phyloP scores from a whole-genome alignment of 2,797 vertebrate species.

The Rhynchotus rufescens region DNA sequence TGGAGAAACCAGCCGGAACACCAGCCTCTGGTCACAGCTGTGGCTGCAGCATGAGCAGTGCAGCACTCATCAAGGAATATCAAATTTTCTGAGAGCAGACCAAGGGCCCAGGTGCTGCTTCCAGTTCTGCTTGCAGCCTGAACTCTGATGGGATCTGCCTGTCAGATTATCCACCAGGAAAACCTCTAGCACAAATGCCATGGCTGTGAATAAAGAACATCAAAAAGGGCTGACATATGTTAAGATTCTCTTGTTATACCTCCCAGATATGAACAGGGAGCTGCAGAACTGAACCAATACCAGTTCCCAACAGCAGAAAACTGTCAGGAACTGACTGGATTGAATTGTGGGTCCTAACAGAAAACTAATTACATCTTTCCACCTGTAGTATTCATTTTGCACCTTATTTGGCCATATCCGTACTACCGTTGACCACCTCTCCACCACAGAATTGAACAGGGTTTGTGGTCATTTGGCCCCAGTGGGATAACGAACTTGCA shows the following conservation, averaged over 20 bases:
- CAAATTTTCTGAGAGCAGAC: neutral
- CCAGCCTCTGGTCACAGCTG: neutral
- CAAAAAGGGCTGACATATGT: fast-evolving
- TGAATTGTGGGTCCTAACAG: neutral
- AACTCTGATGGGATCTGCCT: neutral
- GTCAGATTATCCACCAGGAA: neutral
- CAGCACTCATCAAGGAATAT: neutral
- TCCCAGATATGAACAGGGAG: neutral
- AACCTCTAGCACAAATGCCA: neutral
- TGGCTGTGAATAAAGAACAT: neutral
- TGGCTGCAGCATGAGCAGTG: neutral
- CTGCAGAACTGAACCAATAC: neutral
- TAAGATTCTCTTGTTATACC: neutral
- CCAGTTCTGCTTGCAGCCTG: neutral
- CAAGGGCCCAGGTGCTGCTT: neutral
- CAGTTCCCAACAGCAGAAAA: neutral
- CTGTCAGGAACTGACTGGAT: neutral
- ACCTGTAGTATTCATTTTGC: neutral
- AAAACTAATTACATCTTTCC: neutral
- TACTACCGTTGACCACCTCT: neutral
- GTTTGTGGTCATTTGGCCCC: neutral
- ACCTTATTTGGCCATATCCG: neutral
- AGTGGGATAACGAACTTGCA: neutral
- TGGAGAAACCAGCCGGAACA: neutral
- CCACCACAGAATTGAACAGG: neutral